These are phyloP conservation scores for Callospermophilus lateralis DNA, from an alignment of 2,113 vertebrate genomes.

Conservation along the genomic window DNA sequence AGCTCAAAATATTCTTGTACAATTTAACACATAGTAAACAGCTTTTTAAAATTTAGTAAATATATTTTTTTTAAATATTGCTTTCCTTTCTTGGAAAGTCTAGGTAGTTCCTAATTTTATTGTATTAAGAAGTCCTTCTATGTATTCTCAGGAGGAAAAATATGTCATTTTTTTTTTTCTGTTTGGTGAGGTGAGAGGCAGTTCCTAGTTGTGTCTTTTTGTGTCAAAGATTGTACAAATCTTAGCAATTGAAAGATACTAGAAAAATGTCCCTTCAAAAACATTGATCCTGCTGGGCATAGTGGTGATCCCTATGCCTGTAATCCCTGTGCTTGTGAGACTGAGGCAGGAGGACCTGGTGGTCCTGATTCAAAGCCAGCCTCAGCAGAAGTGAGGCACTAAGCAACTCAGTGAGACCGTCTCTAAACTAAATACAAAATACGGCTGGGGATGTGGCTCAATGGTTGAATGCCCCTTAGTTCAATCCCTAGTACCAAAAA, in stretches of 20 bases:
- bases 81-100: background rate
- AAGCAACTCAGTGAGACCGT: no score
- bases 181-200: accelerated
- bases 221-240: background rate
- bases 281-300: background rate
- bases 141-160: background rate
- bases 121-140: background rate
- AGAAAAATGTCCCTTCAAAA: background rate
- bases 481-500: no score
- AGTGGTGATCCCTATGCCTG: no score
- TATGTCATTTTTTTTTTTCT: background rate
- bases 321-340: no score
- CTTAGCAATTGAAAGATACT: background rate
- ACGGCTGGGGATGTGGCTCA: no score
- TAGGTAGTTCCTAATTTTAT: slow-evolving; percentile 21
- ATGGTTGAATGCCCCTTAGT: no score
- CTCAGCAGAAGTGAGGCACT: no score
- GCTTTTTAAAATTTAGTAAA: background rate
- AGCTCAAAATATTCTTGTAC: background rate
- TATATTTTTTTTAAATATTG: background rate
- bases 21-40: background rate
- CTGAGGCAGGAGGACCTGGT: no score
- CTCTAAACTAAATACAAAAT: no score
- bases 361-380: no score
- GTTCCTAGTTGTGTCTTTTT: background rate